Base-by-base conservation (phyloP, 2,113 vertebrate species). In the Noctilio leporinus region DNA sequence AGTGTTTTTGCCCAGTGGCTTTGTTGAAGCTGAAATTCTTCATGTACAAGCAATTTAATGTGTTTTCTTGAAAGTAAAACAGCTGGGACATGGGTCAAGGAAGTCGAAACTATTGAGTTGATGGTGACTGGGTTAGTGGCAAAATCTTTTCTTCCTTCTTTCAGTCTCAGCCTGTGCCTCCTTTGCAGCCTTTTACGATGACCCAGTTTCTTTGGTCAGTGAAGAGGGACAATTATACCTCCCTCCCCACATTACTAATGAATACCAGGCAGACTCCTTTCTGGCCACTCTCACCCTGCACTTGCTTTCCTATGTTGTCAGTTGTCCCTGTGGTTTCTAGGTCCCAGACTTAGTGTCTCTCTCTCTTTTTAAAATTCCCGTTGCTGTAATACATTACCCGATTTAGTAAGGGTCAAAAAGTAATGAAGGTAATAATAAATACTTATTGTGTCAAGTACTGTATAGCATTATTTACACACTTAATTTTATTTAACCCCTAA, bases 11-110 rank as follows among this genome's bases (percentile, higher is more conserved):
- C 69, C 82, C 70, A 49, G 7, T 65, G 86, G 55, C 67, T 92
- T 38, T 86, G 59, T 7, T 43, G 33, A 91, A 83, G 59, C 55
- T 80, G 51, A 65, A 73, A 59, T 89, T 94, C 91, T 93, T 94
- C 75, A 92, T 49, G 84, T 10, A 81, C 43, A 64, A 85, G 59
- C 47, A 84, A 91, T 30, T 80, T 80, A 76, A 93, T 72, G n/a
- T 69, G n/a, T 90, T 95, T 94, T 78, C 84, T 86, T 96, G 77
- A 93, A 95, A 96, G 87, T 83, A 26, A 90, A 85, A 89, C 57
- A 49, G 7, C 26, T 64, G 62, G 40, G 89, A 94, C 33, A 14
- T 40, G 38, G 40, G 45, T 88, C 24, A 40, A 43, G 35, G 80
- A 94, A 76, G 65, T 55, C 28, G 84, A 57, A 40, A 73, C 10